Base-by-base conservation (phyloP, 1,140 invertebrate species). In the Bilobella aurantiaca region DNA sequence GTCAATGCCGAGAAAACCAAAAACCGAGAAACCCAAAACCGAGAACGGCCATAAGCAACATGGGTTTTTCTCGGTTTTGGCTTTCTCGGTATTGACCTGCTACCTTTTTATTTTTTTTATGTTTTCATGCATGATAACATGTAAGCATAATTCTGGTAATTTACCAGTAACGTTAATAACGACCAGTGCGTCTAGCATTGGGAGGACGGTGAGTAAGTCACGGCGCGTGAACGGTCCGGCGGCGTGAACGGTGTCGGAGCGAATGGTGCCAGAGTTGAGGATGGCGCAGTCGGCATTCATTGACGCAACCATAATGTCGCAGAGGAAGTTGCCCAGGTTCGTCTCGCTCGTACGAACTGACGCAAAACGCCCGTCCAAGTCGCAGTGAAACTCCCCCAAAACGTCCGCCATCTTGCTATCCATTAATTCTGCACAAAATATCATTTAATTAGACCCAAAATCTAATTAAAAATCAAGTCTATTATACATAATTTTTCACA, bases 311-410 rank as follows among this genome's bases (percentile, higher is more conserved):
- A 93, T 85, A 32, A 94, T 87, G 76, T 95, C 91, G 75, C 88
- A 89, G 46, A 92, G 84, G 84, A 92, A 93, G 78, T 93, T 93
- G 59, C 91, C 91, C 63, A 94, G 80, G 81, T 94, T 94, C 5
- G 90, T 89, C 80, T 95, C 92, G 68, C 81, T 76, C 0, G 88
- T 89, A 46, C 92, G 79, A 65, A 94, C 85, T 27, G 81, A 79
- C 1, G 84, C 81, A 80, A 94, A 95, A 31, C 88, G 78, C 1
- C 90, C 91, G 75, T 95, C 90, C 57, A 95, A 77, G 61, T 89
- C 87, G 16, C 90, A 88, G 62, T 83, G 80, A 77, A 93, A 91
- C 69, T 82, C 82, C 28, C 91, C 91, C 49, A 95, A 78, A 8
- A 90, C 82, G 74, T 88, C 86, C 67, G 87, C 87, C 83, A 94